Base-by-base conservation (phyloP, 2,888 invertebrate genomes). In the Rosalia funebris region DNA sequence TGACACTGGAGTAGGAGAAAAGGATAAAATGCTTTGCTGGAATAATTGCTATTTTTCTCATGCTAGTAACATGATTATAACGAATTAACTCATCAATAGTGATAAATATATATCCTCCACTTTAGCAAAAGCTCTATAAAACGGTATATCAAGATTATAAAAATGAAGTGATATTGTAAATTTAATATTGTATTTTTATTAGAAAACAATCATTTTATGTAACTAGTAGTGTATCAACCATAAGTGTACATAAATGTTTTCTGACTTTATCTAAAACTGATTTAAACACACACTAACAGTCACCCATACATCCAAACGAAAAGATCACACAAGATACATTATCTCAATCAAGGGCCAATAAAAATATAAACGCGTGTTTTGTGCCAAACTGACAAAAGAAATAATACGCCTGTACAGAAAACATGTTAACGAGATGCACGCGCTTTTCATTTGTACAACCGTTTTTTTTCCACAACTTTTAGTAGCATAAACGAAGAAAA, bases 241-340 rank as follows among this genome's bases (percentile, higher is more conserved):
- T 64, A 62, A 66, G 62, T 62, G 63, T 47, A 54, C 50, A 58
- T 66, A 63, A 59, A 59, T 57, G 52, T 44, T 60, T 45, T 19
- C 17, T 41, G 34, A 14, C 60, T 57, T 63, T 44, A 62, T 54
- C 57, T 66, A 65, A 63, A 34, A 62, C 62, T 58, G 59, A 67
- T 65, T 57, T 61, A 67, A n/a, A 61, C 59, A 65, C 63, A 61
- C 62, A 62, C 60, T 59, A 62, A 70, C 65, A 68, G 68, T 66
- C 70, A 67, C 69, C 63, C 71, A 65, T 68, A 59, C 65, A 70
- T 66, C 61, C 71, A 66, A 61, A 69, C 63, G 52, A 58, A 68
- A 68, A 64, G 66, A 53, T 50, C 50, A 66, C 66, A 63, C 68
- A 65, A n/a, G 66, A 63, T 69, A 63, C 60, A 62, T 57, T 59